Base-by-base conservation (phyloP, 2,888 invertebrate species). In the Agriopis marginaria region DNA sequence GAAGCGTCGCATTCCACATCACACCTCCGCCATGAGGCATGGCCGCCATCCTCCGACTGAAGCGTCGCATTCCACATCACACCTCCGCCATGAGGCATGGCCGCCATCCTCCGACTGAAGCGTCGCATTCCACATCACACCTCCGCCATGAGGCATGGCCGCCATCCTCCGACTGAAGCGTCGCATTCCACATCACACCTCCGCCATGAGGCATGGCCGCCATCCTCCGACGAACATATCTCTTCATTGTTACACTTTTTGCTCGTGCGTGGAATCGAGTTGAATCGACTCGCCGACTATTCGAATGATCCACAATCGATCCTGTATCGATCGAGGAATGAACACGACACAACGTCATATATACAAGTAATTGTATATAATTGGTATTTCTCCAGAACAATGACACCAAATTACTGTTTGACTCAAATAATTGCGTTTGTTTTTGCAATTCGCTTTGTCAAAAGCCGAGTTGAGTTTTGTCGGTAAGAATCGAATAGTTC, bases 281-380 rank as follows among this genome's bases (percentile, higher is more conserved):
- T 77, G 75, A 76, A 74, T 76, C 80, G 85, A 82, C 83, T 73
- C 88, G 85, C 83, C 70, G 83, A 80, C 79, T 82, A 91, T 89
- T 81, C 86, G 76, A 89, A 84, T 80, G 84, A 90, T 90, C 85
- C 85, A 76, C 80, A 84, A 88, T 89, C 90, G 90, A 92, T 87
- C 84, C 88, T 83, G 85, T 87, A 91, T 92, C 92, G 92, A 92
- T 90, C 87, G 82, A 76, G 89, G 91, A 87, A 92, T 90, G 89
- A 81, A 85, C 72, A 68, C 80, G 78, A 86, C 87, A 91, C 91
- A 91, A 86, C 92, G 93, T 92, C 91, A 90, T 92, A 93, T 92
- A 93, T 92, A 91, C 89, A 82, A 83, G 92, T 93, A 94, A 93
- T 94, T 93, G 92, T 93, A 93, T 91, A 92, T 94, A 94, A 94